A percentile compares a stretch with the other conserved stretches of the same genome.
Conservation (phyloP, 2,113 vertebrate species). For the Plectropomus leopardus region DNA sequence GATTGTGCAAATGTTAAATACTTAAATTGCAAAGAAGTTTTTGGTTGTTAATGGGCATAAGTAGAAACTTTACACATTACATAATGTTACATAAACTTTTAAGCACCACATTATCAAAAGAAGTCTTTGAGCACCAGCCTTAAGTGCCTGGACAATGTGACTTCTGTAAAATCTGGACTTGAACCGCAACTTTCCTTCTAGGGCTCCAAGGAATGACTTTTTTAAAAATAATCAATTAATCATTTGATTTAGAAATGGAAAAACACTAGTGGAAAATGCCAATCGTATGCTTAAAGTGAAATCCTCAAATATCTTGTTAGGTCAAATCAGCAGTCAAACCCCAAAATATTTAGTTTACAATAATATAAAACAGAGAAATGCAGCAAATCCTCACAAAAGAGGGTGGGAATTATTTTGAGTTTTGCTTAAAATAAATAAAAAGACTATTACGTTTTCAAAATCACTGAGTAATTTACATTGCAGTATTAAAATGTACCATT, state of each 20-base stretch:
- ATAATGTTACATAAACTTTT: not conserved
- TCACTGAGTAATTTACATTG: too few species aligned
- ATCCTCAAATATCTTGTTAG: too few species aligned
- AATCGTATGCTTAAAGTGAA: too few species aligned
- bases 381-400: not conserved
- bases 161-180: not conserved
- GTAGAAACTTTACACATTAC: not conserved
- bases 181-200: not conserved
- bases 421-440: too few species aligned
- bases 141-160: not conserved
- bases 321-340: not conserved
- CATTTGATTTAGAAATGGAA: not conserved
- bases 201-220: not conserved
- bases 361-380: not conserved
- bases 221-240: not conserved
- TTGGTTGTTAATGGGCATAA: not conserved
- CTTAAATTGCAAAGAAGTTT: not conserved
- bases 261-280: not conserved
- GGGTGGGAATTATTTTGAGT: too few species aligned
- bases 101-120: not conserved
- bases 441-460: too few species aligned
- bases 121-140: not conserved
- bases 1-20: not conserved
- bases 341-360: not conserved
- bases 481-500: too few species aligned